Percentiles rank a stretch among this genome's conserved stretches.
phyloP scores from a whole-genome alignment of 2,797 vertebrate genomes.

The Ataeniobius toweri region DNA sequence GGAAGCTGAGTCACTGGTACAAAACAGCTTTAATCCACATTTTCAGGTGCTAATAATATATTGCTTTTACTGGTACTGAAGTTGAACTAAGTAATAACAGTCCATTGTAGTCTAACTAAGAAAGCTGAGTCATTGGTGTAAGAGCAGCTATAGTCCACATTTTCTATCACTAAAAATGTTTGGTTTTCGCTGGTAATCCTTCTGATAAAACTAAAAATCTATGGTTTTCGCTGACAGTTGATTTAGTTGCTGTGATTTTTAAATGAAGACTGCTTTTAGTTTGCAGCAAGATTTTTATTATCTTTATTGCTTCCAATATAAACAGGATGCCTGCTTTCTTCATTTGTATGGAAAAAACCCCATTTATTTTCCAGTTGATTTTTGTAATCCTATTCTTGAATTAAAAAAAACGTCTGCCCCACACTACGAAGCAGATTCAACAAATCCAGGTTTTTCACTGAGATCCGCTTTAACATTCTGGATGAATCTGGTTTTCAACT shows the following conservation, averaged over 20 bases:
- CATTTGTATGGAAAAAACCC: not conserved
- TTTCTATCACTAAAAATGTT: no score
- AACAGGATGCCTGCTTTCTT: not conserved
- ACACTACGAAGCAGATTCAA: not conserved
- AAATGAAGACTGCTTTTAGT: not conserved
- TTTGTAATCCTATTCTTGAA: not conserved
- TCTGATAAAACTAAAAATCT: no score
- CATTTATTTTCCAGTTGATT: not conserved
- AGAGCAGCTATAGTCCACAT: no score
- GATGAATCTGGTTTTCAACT: not conserved
- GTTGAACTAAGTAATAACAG: no score
- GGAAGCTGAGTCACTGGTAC: no score
- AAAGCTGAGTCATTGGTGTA: no score
- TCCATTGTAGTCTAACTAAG: no score
- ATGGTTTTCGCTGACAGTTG: not conserved
- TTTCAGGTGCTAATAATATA: no score
- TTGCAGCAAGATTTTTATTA: not conserved
- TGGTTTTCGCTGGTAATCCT: no score
- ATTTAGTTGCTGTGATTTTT: not conserved
- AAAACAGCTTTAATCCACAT: no score
- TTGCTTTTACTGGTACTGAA: no score
- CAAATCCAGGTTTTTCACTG: not conserved
- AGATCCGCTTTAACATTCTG: not conserved
- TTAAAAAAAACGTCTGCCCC: not conserved
- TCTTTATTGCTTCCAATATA: not conserved